Evolutionary conservation across 2,797 vertebrate genomes (phyloP), one percentile per base, ranked within the genome.

Genomic region (Scomberomorus guttatus): DNA sequence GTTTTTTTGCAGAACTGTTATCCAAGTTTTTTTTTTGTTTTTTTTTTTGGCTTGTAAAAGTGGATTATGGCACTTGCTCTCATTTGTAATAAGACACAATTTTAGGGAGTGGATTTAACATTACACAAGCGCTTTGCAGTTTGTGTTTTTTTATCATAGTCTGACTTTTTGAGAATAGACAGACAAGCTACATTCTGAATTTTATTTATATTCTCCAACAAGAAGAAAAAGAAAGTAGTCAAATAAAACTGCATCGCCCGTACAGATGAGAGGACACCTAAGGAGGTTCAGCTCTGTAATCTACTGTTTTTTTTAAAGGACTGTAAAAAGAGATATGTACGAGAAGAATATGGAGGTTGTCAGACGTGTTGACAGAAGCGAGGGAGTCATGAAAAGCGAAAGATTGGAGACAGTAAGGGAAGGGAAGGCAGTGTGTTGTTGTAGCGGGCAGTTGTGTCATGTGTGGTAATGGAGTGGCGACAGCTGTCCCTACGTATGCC

Each of bases 401-500:
- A 71, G 58, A 60, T 64, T 52, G 48, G 68, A 68, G 84, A 42
- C 82, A 82, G 81, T 61, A 25, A 86, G 87, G 82, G 91, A 88
- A 87, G 92, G 84, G 89, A n/a, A n/a, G n/a, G 89, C 90, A 27
- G 81, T 50, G 63, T 88, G 91, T 93, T 91, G 89, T 92, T 92
- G 84, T 77, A 86, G 84, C 42, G 77, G 85, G 60, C 90, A 94
- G 90, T 93, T 93, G 87, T 94, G 82, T 90, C 93, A 93, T 93
- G 93, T 95, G 92, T 55, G 77, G 89, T 92, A 93, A 94, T 91
- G 89, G 90, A 92, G 90, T 90, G 92, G 92, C 82, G 94, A 95
- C 97, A 97, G 96, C 96, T 96, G 95, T 96, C 94, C 93, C 92
- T 79, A 90, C 91, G 91, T 94, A 86, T 94, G 93, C 95, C 37